Evolutionary conservation across 2,113 vertebrate species (phyloP).

Genomic region (Mustela lutreola): DNA sequence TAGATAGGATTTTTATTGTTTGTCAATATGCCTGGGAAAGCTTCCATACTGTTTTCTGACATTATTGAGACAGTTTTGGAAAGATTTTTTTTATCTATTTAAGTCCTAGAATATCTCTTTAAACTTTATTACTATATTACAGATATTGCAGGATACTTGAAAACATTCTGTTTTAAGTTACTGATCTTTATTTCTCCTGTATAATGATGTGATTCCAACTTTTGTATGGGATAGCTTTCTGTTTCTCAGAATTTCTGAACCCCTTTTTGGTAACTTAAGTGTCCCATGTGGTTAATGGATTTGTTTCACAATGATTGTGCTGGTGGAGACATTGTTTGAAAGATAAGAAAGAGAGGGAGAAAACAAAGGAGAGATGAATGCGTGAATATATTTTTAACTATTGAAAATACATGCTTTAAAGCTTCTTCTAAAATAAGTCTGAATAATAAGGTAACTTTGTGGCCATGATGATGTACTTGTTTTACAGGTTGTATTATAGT

Average conservation of each 20-base stretch:
- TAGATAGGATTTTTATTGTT: neutral
- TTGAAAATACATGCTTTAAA: conserved; percentile 33
- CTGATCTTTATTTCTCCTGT: neutral
- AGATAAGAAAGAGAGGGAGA: conserved; percentile 30
- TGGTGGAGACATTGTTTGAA: conserved; percentile 56
- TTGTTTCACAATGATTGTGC: conserved; percentile 35
- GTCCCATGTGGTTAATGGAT: conserved; percentile 21
- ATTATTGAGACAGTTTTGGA: neutral
- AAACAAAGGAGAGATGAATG: conserved; percentile 3
- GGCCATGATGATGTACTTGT: conserved; percentile 48
- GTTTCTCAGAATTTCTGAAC: conserved; percentile 14
- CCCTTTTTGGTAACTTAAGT: conserved; percentile 57
- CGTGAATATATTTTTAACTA: conserved; percentile 27
- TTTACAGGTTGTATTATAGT: conserved; percentile 55
- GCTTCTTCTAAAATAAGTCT: conserved; percentile 53
- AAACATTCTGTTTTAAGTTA: conserved; percentile 53
- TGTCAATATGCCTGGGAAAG: neutral
- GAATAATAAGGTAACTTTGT: conserved; percentile 61
- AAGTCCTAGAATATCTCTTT: neutral
- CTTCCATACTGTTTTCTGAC: conserved; percentile 19
- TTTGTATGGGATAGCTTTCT: neutral
- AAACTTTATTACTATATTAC: conserved; percentile 39
- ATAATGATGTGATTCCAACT: neutral
- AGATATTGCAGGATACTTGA: conserved; percentile 34
- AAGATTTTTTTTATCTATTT: conserved; percentile 1